These are phyloP conservation scores for Zelostemma sp. DNA, from an alignment of 1,140 invertebrate genomes.

Conservation along the genomic window DNA sequence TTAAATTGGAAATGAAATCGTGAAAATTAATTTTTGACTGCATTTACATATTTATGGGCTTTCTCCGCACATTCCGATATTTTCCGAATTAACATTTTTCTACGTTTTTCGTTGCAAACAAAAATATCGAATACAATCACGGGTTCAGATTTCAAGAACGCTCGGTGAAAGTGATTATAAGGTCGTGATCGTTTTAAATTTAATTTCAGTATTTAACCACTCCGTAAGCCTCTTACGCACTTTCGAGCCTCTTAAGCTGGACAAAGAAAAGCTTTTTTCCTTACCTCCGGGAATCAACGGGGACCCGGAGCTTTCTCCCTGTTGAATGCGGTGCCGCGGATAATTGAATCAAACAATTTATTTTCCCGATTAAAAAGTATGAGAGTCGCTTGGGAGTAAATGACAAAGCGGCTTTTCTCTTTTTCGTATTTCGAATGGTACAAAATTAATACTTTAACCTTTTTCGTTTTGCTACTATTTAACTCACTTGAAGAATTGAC, in stretches of 20 bases:
- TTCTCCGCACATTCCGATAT: no score
- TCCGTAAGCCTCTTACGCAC: conserved; percentile 67
- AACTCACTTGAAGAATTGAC: neutral
- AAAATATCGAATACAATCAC: neutral
- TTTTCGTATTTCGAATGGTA: conserved; percentile 26
- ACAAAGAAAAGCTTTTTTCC: conserved; percentile 65
- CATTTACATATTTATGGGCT: no score
- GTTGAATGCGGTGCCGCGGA: conserved; percentile 53
- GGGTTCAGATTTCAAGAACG: conserved; percentile 1
- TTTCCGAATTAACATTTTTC: no score
- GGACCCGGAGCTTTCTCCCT: conserved; percentile 28
- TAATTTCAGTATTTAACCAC: conserved; percentile 64
- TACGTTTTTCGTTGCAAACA: no score
- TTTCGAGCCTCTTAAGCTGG: conserved; percentile 65
- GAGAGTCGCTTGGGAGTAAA: conserved; percentile 56
- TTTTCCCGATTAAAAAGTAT: conserved; percentile 70
- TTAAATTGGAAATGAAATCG: neutral
- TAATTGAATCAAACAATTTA: conserved; percentile 72
- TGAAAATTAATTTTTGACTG: no score
- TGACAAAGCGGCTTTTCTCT: conserved; percentile 67
- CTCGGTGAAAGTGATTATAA: conserved; percentile 35
- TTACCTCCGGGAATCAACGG: conserved; percentile 47
- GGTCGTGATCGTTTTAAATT: conserved; percentile 49
- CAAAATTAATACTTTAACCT: neutral
- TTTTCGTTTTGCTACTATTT: neutral